Evolutionary conservation across 1,140 invertebrate genomes (phyloP).

Genomic region (Capitella teleta): DNA sequence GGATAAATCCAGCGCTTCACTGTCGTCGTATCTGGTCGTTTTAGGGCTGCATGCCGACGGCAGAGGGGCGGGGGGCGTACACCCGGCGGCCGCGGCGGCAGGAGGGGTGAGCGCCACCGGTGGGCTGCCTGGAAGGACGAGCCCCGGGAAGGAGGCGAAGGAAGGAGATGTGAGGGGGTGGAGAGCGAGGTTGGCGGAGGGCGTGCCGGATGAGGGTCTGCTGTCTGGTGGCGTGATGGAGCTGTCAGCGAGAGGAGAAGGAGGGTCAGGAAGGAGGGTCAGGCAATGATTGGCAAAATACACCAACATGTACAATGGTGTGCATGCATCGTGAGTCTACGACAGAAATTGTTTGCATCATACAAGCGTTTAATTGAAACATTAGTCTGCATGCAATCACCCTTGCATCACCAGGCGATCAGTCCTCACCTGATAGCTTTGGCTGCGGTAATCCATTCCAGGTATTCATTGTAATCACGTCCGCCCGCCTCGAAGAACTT

Average conservation of each 20-base stretch:
- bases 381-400: too few species aligned
- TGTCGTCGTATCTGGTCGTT: neutral
- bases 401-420: too few species aligned
- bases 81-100: neutral
- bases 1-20: neutral
- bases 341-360: too few species aligned
- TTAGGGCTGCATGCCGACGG: neutral
- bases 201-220: too few species aligned
- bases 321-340: too few species aligned
- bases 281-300: neutral
- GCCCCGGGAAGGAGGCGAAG: neutral
- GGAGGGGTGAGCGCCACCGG: neutral
- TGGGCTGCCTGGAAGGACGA: neutral
- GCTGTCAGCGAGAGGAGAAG: neutral
- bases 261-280: neutral
- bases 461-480: slow-evolving; percentile 7
- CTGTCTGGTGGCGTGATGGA: neutral
- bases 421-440: too few species aligned
- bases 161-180: neutral
- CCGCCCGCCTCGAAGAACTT: slow-evolving; percentile 12
- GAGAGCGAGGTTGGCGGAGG: neutral
- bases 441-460: too few species aligned
- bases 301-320: too few species aligned
- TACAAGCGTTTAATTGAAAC: too few species aligned
- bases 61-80: neutral